phyloP scores from a whole-genome alignment of 2,113 vertebrate species.

The Osmerus eperlanus region DNA sequence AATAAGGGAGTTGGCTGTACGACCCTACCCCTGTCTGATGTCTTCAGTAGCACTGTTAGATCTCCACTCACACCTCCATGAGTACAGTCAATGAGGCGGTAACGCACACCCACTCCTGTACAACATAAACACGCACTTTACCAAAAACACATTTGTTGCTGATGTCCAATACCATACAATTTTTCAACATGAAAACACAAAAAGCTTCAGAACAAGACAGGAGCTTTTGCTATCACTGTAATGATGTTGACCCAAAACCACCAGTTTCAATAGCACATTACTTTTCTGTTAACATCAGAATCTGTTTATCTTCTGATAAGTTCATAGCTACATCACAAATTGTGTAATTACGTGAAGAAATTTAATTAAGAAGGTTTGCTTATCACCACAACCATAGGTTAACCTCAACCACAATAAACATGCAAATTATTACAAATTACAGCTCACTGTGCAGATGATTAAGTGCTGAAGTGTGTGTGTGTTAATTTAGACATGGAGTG shows the following conservation, averaged over 20 bases:
- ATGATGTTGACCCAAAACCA: constrained; percentile 16
- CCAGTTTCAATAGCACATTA: background rate
- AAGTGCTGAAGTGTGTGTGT: constrained; percentile 13
- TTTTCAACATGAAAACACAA: constrained; percentile 17
- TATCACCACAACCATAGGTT: background rate
- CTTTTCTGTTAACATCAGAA: background rate
- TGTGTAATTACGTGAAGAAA: background rate
- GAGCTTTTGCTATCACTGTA: constrained; percentile 11
- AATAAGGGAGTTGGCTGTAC: too few species aligned
- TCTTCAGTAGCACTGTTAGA: background rate
- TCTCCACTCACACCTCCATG: background rate
- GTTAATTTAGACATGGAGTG: background rate
- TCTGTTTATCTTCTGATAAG: too few species aligned
- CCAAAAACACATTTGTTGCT: constrained; percentile 15
- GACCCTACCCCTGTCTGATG: too few species aligned
- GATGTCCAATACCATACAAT: background rate
- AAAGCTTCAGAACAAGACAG: constrained; percentile 19
- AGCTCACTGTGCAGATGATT: background rate
- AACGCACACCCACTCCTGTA: constrained; percentile 1
- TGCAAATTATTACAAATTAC: background rate
- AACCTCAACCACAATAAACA: background rate
- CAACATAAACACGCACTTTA: constrained; percentile 22
- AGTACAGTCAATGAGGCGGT: constrained; percentile 11
- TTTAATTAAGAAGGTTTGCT: background rate
- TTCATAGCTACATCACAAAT: too few species aligned